A percentile compares a stretch with the other conserved stretches of the same genome.
Evolutionary conservation across 2,113 vertebrate genomes (phyloP).

Genomic region (Rhinolophus sinicus): DNA sequence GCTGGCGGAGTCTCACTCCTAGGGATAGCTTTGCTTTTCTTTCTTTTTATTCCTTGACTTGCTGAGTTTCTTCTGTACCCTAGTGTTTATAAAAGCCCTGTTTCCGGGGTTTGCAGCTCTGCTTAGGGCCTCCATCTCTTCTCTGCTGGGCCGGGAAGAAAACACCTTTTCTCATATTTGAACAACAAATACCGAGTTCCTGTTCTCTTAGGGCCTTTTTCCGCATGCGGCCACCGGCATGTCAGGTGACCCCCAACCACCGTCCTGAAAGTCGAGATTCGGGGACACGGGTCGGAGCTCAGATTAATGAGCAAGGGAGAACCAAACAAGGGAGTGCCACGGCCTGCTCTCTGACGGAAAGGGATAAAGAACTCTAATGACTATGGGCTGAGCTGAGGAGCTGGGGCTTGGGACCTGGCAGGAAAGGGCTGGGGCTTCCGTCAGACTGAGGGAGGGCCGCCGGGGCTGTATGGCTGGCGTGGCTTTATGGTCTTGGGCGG

Average conservation of each 20-base stretch:
- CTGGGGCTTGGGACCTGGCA: rapidly evolving
- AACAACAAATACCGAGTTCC: neutral
- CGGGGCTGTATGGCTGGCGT: too few relatives aligned
- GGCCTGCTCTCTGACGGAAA: neutral
- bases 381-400: rapidly evolving
- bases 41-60: neutral
- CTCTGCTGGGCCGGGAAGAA: neutral
- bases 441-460: too few relatives aligned
- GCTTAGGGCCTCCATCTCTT: neutral
- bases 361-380: neutral
- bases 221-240: rapidly evolving
- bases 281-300: neutral
- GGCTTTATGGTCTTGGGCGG: neutral
- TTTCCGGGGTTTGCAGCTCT: neutral
- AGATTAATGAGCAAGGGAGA: neutral
- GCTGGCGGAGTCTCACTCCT: neutral
- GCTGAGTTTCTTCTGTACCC: neutral
- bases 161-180: neutral
- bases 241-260: neutral
- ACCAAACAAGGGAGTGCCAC: too few relatives aligned
- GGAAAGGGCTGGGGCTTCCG: neutral
- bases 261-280: neutral
- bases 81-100: neutral
- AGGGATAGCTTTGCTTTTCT: neutral
- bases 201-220: rapidly evolving